Evolutionary conservation across 2,113 vertebrate species (phyloP), one percentile per base, ranked within the genome.

Genomic region (Melanerpes formicivorus): DNA sequence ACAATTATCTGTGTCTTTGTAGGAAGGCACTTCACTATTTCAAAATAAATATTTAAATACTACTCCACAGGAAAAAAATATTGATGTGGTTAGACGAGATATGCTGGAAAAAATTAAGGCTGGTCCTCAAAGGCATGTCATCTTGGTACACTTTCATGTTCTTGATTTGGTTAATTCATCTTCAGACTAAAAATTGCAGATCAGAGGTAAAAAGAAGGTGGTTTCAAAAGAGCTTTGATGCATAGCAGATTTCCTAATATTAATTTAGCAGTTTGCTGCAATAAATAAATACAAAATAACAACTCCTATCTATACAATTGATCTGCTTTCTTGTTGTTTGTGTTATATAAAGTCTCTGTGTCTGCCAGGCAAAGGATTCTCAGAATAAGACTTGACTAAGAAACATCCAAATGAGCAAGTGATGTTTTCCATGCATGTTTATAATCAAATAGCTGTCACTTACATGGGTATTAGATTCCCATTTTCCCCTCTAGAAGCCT

Each of bases 31-130:
- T 93, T 93, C 84, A 82, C 69, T 60, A 59, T 89, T 91, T 97
- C 37, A 95, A 96, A 96, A 96, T 77, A 96, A 96, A 97, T 95
- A 95, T 97, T 96, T 96, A 89, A 97, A 84, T 92, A 63, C 64
- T 76, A 72, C 83, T 95, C 95, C 91, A 87, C 74, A 96, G 93
- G 76, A 74, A 94, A 84, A 88, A 96, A 96, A 96, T 95, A 91
- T 95, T 87, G 94, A 72, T 96, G 93, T 75, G 90, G 94, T 93
- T 79, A 95, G 54, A 86, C 69, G 95, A 94, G 96, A 97, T 93
- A 90, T 34, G 91, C 46, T 91, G 95, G 71, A 82, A 94, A 96
- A 96, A 95, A 92, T 76, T 52, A 93, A 88, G 92, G 88, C 46
- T 88, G 74, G 56, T 95, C 85, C 93, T 87, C 70, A 84, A 59